Percentiles rank a stretch among this genome's conserved stretches.
Conservation (phyloP, 2,113 vertebrate genomes). For the Tachysurus vachellii region DNA sequence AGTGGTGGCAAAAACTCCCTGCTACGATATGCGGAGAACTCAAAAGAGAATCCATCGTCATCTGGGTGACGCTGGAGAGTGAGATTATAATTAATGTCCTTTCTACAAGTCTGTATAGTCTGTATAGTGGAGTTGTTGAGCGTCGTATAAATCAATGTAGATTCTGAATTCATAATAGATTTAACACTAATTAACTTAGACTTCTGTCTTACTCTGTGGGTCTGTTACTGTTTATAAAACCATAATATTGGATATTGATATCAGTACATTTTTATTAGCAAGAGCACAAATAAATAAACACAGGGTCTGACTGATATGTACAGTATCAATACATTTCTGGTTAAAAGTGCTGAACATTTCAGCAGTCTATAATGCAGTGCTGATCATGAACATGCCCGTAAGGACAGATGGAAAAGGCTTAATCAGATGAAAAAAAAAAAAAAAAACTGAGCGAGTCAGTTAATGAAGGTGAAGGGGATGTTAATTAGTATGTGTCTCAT, state of each 20-base stretch:
- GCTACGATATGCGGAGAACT: no score
- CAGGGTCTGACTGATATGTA: not conserved
- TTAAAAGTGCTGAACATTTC: not conserved
- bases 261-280: not conserved
- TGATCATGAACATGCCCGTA: not conserved
- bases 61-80: no score
- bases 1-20: no score
- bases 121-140: no score
- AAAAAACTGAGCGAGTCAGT: not conserved
- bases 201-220: not conserved
- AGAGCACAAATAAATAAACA: not conserved
- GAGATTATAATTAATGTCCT: no score
- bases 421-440: not conserved
- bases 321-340: not conserved
- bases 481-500: constrained; percentile 19
- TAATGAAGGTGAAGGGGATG: not conserved
- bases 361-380: not conserved
- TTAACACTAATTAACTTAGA: no score
- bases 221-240: not conserved
- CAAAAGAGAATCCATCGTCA: no score
- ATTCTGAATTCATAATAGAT: no score
- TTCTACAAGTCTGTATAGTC: no score
- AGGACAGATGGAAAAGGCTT: not conserved
- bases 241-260: not conserved
- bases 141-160: no score